phyloP scores from a whole-genome alignment of 2,888 invertebrate genomes.

The Cephalotes varians region DNA sequence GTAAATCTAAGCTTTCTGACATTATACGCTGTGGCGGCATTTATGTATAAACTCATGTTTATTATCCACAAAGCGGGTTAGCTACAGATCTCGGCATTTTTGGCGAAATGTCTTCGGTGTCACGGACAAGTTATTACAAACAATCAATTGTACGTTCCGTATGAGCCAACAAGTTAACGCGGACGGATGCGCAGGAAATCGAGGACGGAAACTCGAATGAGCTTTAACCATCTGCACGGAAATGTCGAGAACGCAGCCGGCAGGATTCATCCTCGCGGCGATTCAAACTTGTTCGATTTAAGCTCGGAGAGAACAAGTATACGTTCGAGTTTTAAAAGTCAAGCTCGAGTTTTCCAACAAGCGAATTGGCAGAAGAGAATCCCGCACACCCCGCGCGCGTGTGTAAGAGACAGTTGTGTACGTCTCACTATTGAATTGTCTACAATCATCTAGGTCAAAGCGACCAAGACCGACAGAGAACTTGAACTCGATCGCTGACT shows the following conservation, averaged over 20 bases:
- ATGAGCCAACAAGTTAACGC: neutral
- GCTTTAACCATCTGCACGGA: constrained; percentile 76
- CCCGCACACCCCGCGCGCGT: neutral
- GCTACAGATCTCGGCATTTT: neutral
- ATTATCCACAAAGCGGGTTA: constrained; percentile 2
- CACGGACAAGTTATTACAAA: constrained; percentile 32
- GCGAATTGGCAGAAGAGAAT: constrained; percentile 47
- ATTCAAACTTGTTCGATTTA: constrained; percentile 62
- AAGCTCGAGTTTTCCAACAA: constrained; percentile 69
- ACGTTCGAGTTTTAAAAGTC: constrained; percentile 78
- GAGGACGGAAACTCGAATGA: constrained; percentile 75
- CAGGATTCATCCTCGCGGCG: constrained; percentile 36
- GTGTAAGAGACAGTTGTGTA: constrained; percentile 39
- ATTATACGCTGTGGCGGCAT: neutral
- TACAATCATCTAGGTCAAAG: constrained; percentile 55
- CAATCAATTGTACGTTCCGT: constrained; percentile 33
- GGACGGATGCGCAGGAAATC: constrained; percentile 47
- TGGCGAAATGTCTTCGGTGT: constrained; percentile 1
- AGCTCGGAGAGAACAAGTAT: constrained; percentile 41
- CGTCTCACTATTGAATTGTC: constrained; percentile 33
- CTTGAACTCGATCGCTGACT: constrained; percentile 61
- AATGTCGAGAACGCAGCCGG: constrained; percentile 65
- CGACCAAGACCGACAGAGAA: constrained; percentile 56
- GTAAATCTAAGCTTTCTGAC: constrained; percentile 20
- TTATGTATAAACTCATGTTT: constrained; percentile 11